These are phyloP conservation scores for Linnaemya vulpina DNA, from an alignment of 2,888 invertebrate species.

Conservation along the genomic window DNA sequence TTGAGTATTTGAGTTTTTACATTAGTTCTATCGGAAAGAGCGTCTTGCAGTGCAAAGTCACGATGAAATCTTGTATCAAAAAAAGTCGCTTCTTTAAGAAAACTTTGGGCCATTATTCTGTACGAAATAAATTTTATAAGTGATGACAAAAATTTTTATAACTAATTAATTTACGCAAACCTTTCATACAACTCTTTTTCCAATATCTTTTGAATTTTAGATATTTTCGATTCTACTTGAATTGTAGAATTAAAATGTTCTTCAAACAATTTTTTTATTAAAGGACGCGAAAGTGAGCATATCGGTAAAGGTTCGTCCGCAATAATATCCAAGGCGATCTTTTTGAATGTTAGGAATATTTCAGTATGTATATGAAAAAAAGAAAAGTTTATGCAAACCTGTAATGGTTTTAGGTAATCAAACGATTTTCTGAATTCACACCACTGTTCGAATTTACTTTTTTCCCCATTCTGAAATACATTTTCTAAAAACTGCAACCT, in stretches of 20 bases:
- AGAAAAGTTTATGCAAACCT: constrained; percentile 70
- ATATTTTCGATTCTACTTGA: constrained; percentile 67
- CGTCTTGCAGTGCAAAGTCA: constrained; percentile 67
- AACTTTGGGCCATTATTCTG: constrained; percentile 72
- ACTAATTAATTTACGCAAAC: constrained; percentile 60
- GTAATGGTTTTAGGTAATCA: constrained; percentile 75
- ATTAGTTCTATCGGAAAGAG: constrained; percentile 3
- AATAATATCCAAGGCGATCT: constrained; percentile 76
- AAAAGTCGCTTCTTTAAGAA: constrained; percentile 75
- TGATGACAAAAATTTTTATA: background rate
- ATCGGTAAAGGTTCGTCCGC: constrained; percentile 75
- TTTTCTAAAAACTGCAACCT: constrained; percentile 74
- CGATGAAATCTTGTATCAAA: constrained; percentile 77
- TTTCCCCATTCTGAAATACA: constrained; percentile 72
- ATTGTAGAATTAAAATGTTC: constrained; percentile 75
- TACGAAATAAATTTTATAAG: background rate
- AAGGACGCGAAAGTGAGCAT: constrained; percentile 76
- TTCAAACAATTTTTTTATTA: constrained; percentile 75
- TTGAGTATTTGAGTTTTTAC: constrained; percentile 37
- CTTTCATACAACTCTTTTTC: constrained; percentile 73
- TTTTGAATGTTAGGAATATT: background rate
- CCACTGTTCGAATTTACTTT: constrained; percentile 60
- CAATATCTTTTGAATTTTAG: constrained; percentile 73
- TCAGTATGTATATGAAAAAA: background rate
- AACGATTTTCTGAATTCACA: constrained; percentile 72